Base-by-base conservation (phyloP, 1,140 invertebrate species). In the Drosophila obscura region DNA sequence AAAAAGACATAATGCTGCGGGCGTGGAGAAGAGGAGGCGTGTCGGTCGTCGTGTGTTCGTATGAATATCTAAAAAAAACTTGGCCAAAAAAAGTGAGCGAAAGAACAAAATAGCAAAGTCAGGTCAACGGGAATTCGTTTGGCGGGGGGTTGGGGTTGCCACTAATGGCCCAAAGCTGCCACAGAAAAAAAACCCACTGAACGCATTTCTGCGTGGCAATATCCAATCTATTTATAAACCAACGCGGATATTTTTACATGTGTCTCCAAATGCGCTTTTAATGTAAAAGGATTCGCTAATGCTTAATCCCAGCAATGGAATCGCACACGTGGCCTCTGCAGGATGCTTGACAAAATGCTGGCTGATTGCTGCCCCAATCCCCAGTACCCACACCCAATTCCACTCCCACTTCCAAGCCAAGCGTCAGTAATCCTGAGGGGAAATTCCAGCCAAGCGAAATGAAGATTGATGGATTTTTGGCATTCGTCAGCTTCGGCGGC, bases 381-480 rank as follows among this genome's bases (percentile, higher is more conserved):
- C 5, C 16, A 44, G 19, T 49, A 15, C n/a, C 24, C 16, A 16
- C 16, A 16, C 41, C 9, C 4, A 24, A 0, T 0, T 0, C 31
- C 31, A 11, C 9, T 35, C 31, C 35, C 35, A 39, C 9, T 5
- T 4, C 35, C 35, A 39, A 4, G 5, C 9, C 11, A 39, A 39
- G 13, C 4, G 35, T 19, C 19, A 19, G 19, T 39, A 15, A 8
- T 9, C 24, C 31, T 55, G 31, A 53, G 50, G 75, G 35, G 62
- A 81, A 73, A 61, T 65, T 68, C 61, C 63, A 73, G 59, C 41
- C 64, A 60, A 46, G 58, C 31, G 50, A 58, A 85, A 76, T 79
- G 83, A 82, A 88, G 82, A 87, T 87, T 87, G 82, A 87, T 87
- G 82, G 80, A 50, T 67, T 59, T 62, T 73, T 50, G 28, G 71